Percentiles rank a stretch among this genome's conserved stretches.
Evolutionary conservation across 2,113 vertebrate genomes (phyloP).

Genomic region (Felis catus): DNA sequence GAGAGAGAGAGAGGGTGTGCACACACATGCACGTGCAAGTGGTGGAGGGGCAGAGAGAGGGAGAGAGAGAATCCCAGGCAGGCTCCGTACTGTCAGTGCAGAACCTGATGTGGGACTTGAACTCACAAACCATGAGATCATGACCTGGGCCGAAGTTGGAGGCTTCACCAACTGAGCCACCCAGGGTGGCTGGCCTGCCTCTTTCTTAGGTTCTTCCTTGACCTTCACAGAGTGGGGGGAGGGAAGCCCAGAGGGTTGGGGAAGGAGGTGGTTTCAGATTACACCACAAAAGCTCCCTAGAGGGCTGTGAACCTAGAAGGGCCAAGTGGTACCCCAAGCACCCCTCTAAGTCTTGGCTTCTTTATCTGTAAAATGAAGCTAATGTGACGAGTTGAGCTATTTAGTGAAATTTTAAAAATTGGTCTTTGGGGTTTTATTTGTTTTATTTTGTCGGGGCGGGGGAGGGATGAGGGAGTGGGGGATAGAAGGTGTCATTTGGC

Average conservation of each 20-base stretch:
- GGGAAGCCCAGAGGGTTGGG: no score
- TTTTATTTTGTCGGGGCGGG: neutral
- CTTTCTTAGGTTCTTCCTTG: neutral
- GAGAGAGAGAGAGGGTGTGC: no score
- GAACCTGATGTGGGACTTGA: no score
- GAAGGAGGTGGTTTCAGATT: neutral
- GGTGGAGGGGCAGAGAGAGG: no score
- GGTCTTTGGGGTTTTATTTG: neutral
- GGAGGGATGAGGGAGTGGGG: rapidly evolving
- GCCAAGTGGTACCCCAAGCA: neutral
- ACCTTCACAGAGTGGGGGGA: neutral
- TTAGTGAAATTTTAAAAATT: neutral
- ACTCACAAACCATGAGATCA: no score
- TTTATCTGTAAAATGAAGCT: neutral
- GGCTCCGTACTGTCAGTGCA: no score
- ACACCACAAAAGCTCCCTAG: neutral
- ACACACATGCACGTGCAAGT: no score
- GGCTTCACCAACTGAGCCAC: no score
- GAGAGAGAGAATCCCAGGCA: no score
- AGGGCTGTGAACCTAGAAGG: neutral
- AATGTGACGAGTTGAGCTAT: neutral
- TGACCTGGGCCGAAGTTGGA: no score
- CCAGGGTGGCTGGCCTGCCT: neutral
- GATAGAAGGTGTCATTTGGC: neutral
- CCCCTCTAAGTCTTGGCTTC: neutral